phyloP scores from a whole-genome alignment of 2,797 vertebrate species.

The Protosalanx chinensis region DNA sequence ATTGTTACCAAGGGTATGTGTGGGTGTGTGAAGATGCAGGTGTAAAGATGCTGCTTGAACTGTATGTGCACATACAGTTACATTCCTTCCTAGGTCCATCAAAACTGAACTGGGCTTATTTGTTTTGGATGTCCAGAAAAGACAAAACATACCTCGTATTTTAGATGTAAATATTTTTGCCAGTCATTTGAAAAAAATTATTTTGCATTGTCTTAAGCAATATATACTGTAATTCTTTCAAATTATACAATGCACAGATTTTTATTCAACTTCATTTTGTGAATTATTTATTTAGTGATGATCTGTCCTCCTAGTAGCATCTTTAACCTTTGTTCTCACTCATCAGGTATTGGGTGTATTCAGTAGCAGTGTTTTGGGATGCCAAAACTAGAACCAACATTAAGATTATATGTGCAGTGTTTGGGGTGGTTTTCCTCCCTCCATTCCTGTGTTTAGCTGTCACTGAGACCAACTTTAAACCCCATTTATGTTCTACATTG shows the following conservation, averaged over 20 bases:
- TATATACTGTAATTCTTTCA: slow-evolving; percentile 70
- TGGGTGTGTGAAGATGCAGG: slow-evolving; percentile 11
- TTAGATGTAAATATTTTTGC: slow-evolving; percentile 58
- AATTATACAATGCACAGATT: slow-evolving; percentile 62
- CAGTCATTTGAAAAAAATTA: slow-evolving; percentile 55
- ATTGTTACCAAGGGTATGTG: slow-evolving; percentile 32
- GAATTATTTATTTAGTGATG: slow-evolving; percentile 47
- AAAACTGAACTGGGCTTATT: slow-evolving; percentile 21
- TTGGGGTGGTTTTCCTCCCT: slow-evolving; percentile 27
- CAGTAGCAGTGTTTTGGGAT: slow-evolving; percentile 64
- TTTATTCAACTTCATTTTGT: slow-evolving; percentile 58
- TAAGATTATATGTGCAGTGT: slow-evolving; percentile 36
- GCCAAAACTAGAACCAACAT: slow-evolving; percentile 58
- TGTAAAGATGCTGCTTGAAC: slow-evolving; percentile 35
- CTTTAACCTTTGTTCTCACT: slow-evolving; percentile 42
- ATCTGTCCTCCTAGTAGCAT: slow-evolving; percentile 43
- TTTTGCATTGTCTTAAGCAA: slow-evolving; percentile 73
- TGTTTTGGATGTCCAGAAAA: slow-evolving; percentile 59
- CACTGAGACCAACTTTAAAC: slow-evolving; percentile 23
- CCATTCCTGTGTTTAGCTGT: slow-evolving; percentile 43
- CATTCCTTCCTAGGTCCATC: slow-evolving; percentile 29
- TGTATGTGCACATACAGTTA: slow-evolving; percentile 28
- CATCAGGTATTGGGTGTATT: slow-evolving; percentile 65
- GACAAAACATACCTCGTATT: slow-evolving; percentile 77
- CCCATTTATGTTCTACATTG: slow-evolving; percentile 28